A percentile compares a stretch with the other conserved stretches of the same genome.
Conservation (phyloP, 2,888 invertebrate species). For the Caenorhabditis drosophilae region DNA sequence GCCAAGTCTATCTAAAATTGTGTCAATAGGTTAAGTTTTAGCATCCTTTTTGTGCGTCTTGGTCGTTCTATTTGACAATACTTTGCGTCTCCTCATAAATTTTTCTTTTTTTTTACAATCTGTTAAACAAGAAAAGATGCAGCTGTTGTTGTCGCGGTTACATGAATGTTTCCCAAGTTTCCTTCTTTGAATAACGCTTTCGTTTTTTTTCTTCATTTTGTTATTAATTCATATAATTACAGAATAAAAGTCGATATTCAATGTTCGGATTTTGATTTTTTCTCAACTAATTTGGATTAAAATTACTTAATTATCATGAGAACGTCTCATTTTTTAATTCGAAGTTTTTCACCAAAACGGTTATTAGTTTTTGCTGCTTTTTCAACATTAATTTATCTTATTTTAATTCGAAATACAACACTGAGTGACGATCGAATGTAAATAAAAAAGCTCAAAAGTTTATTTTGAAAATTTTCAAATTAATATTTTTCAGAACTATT, state of each 20-base stretch:
- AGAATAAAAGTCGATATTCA: too few relatives aligned
- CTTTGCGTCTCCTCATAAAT: constrained; percentile 2
- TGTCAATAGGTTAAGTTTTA: too few relatives aligned
- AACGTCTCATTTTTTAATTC: constrained; percentile 13
- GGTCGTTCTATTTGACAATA: constrained; percentile 1
- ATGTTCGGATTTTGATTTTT: not conserved
- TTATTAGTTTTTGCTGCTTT: constrained; percentile 27
- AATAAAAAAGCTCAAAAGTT: not conserved
- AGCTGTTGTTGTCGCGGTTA: constrained; percentile 19
- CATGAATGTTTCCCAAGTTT: constrained; percentile 7
- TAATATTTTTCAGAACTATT: constrained; percentile 22
- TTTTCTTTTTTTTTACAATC: constrained; percentile 2
- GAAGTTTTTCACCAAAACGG: constrained; percentile 34
- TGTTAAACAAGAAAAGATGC: constrained; percentile 15
- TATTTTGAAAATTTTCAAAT: constrained; percentile 9
- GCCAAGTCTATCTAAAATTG: constrained; percentile 13
- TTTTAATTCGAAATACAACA: constrained; percentile 22
- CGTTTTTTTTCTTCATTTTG: constrained; percentile 1
- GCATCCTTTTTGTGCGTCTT: constrained; percentile 23
- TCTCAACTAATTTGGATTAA: not conserved
- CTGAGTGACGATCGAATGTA: constrained; percentile 34
- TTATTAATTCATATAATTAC: too few relatives aligned
- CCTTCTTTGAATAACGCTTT: not conserved
- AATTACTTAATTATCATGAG: not conserved
- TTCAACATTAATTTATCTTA: constrained; percentile 28